Conservation (phyloP, 2,113 vertebrate genomes). For the Terrapene triunguis region DNA sequence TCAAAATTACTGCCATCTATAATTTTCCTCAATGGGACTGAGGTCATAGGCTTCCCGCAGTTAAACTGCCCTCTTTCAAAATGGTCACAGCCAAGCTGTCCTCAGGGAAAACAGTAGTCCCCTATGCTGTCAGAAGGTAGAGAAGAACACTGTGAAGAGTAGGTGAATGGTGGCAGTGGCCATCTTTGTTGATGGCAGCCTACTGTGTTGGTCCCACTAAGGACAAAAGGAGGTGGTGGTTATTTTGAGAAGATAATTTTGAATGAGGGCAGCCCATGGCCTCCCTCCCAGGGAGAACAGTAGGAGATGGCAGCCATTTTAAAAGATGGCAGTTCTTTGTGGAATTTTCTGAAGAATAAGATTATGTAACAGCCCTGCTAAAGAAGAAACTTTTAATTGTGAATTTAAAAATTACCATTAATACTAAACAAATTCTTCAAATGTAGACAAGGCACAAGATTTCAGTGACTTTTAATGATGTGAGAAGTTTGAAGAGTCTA, state of each 20-base stretch:
- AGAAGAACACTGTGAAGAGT: background rate
- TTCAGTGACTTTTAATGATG: background rate
- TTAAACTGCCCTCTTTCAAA: background rate
- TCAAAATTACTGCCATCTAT: background rate
- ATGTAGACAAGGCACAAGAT: background rate
- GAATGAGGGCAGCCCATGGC: background rate
- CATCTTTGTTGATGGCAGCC: background rate
- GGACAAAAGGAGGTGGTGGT: background rate
- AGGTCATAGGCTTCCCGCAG: too few species aligned
- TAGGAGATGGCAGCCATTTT: background rate
- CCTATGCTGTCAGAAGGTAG: rapidly evolving
- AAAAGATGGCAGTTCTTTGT: background rate
- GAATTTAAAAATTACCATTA: too few species aligned
- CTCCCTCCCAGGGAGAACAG: background rate
- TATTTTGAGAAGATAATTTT: background rate
- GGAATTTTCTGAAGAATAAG: background rate
- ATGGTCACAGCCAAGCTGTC: background rate
- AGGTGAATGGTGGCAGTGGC: background rate
- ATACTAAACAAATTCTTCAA: background rate
- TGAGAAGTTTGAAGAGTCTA: background rate
- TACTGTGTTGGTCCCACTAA: background rate
- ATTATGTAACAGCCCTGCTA: background rate
- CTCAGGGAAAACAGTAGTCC: background rate
- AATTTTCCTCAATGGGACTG: too few species aligned
- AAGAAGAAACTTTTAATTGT: too few species aligned